Conservation (phyloP, 2,888 invertebrate species). For the Steinernema hermaphroditum region DNA sequence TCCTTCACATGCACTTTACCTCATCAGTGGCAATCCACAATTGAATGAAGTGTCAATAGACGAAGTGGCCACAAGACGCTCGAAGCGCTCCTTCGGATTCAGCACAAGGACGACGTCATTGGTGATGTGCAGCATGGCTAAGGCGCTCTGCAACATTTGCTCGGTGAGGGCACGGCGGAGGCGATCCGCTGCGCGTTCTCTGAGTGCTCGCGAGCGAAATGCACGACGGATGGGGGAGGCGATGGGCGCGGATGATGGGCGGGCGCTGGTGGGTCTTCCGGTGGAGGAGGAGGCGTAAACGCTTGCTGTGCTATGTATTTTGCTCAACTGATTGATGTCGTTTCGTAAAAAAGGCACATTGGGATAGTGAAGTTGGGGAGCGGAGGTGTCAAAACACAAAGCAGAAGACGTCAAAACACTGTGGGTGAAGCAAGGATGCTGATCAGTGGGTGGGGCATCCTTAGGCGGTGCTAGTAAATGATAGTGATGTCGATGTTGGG, state of each 20-base stretch:
- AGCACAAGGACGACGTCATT: background rate
- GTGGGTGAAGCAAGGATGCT: too few species aligned
- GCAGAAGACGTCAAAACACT: too few species aligned
- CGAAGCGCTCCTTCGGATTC: slow-evolving; percentile 19
- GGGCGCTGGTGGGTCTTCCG: background rate
- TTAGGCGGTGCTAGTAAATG: too few species aligned
- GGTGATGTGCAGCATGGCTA: background rate
- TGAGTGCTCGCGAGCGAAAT: background rate
- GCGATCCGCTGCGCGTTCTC: slow-evolving; percentile 7
- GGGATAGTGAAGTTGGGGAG: too few species aligned
- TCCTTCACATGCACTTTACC: background rate
- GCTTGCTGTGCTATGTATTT: background rate
- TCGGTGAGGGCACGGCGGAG: background rate
- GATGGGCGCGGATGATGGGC: background rate
- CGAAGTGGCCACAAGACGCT: background rate
- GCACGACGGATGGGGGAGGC: background rate
- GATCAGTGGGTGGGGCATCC: too few species aligned
- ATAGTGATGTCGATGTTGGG: too few species aligned
- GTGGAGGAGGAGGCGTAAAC: background rate
- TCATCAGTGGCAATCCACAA: slow-evolving; percentile 1
- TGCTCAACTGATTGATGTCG: background rate
- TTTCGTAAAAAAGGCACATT: background rate
- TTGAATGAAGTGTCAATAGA: background rate
- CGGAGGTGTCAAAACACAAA: too few species aligned
- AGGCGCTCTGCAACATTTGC: background rate